These are phyloP conservation scores for Rhagium mordax DNA, from an alignment of 2,888 invertebrate genomes.

Conservation along the genomic window DNA sequence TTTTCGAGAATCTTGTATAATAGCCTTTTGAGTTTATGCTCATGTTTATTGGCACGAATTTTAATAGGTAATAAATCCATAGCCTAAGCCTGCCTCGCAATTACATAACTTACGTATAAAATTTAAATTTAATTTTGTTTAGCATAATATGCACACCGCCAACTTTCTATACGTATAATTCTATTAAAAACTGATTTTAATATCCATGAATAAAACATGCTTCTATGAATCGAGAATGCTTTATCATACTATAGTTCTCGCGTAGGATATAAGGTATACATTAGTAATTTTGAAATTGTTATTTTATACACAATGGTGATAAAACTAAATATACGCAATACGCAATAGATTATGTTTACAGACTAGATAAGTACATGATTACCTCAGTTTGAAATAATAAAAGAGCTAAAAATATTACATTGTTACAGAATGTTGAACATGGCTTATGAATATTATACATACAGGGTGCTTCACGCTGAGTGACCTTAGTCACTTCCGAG, in stretches of 20 bases:
- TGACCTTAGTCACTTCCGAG: too few relatives aligned
- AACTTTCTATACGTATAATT: constrained; percentile 1
- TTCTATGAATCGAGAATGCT: not conserved
- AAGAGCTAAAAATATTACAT: not conserved
- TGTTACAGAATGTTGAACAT: not conserved
- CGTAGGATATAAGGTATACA: not conserved
- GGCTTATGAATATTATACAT: not conserved
- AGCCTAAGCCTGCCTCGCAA: not conserved
- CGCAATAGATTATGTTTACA: not conserved
- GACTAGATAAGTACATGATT: not conserved
- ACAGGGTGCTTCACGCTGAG: too few relatives aligned
- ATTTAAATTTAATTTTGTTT: constrained; percentile 1
- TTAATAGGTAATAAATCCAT: not conserved
- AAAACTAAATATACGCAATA: not conserved
- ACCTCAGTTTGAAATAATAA: not conserved
- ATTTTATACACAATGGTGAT: not conserved
- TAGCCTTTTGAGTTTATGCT: too few relatives aligned
- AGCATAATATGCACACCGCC: not conserved
- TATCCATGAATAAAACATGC: constrained; percentile 2
- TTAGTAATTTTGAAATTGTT: constrained; percentile 2
- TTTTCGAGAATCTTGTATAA: too few relatives aligned
- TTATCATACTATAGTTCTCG: not conserved
- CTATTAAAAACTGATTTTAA: not conserved
- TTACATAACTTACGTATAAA: constrained; percentile 7
- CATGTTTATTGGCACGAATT: not conserved